Percentiles rank a stretch among this genome's conserved stretches.
phyloP scores from a whole-genome alignment of 2,113 vertebrate species.

The Sylvia atricapilla region DNA sequence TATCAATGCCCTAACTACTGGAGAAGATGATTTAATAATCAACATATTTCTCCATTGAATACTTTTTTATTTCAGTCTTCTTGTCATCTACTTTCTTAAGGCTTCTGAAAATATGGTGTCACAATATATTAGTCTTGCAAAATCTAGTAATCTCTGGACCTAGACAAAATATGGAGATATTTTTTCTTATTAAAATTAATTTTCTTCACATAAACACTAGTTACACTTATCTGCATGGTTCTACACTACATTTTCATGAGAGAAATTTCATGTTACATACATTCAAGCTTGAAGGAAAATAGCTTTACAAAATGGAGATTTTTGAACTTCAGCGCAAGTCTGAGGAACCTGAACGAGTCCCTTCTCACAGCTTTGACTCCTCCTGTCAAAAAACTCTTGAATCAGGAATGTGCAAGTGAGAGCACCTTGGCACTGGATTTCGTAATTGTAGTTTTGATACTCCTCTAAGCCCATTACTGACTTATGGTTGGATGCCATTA shows the following conservation, averaged over 20 bases:
- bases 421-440: background rate
- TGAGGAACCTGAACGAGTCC: background rate
- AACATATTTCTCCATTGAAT: background rate
- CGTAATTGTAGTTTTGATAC: background rate
- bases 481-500: background rate
- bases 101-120: background rate
- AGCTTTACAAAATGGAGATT: background rate
- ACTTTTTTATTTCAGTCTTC: background rate
- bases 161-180: background rate
- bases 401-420: background rate
- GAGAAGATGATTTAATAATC: background rate
- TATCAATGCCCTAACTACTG: background rate
- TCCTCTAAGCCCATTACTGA: background rate
- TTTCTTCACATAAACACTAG: background rate
- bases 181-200: background rate
- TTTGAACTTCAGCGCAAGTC: background rate
- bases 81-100: background rate
- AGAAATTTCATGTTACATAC: background rate
- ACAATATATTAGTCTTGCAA: background rate
- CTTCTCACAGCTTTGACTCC: background rate
- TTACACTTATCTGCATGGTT: background rate
- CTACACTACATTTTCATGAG: background rate
- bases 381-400: background rate
- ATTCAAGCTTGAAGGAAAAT: background rate
- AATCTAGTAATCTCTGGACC: rapidly evolving